These are phyloP conservation scores for Drosophila prosaltans DNA, from an alignment of 1,140 invertebrate species.

Conservation along the genomic window DNA sequence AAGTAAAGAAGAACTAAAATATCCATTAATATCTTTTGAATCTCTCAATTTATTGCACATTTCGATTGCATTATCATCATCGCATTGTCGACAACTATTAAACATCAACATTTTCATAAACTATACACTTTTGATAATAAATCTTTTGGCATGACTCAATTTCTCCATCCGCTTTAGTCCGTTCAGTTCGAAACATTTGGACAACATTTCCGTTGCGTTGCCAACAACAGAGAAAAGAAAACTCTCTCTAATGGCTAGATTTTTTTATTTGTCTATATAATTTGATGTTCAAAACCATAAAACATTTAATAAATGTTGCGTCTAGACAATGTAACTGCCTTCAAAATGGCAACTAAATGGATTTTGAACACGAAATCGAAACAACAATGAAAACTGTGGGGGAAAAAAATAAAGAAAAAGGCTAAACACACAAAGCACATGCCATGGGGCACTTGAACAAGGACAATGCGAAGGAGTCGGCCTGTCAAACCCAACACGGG, in stretches of 20 bases:
- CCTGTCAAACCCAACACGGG: slow-evolving; percentile 65
- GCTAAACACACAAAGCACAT: slow-evolving; percentile 26
- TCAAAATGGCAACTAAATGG: slow-evolving; percentile 80
- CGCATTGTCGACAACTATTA: slow-evolving; percentile 2
- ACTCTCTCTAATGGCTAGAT: slow-evolving; percentile 55
- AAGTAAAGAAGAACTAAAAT: no score
- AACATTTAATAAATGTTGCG: slow-evolving; percentile 80
- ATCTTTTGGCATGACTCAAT: slow-evolving; percentile 59
- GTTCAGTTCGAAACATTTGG: slow-evolving; percentile 36
- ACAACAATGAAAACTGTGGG: slow-evolving; percentile 16
- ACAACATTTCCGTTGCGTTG: slow-evolving; percentile 47
- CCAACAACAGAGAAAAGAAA: slow-evolving; percentile 11
- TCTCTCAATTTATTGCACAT: no score
- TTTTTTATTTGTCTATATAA: slow-evolving; percentile 76
- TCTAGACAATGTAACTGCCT: slow-evolving; percentile 82
- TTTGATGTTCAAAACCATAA: slow-evolving; percentile 75
- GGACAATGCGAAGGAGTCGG: slow-evolving; percentile 67
- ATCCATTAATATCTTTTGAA: no score
- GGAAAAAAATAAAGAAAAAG: slow-evolving; percentile 21
- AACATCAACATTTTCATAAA: background rate
- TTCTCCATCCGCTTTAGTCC: slow-evolving; percentile 22
- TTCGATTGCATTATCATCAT: background rate
- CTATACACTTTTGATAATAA: slow-evolving; percentile 23
- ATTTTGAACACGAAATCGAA: slow-evolving; percentile 78
- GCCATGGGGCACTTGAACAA: slow-evolving; percentile 48